phyloP scores from a whole-genome alignment of 2,797 vertebrate genomes.

The Chaetophractus vellerosus region DNA sequence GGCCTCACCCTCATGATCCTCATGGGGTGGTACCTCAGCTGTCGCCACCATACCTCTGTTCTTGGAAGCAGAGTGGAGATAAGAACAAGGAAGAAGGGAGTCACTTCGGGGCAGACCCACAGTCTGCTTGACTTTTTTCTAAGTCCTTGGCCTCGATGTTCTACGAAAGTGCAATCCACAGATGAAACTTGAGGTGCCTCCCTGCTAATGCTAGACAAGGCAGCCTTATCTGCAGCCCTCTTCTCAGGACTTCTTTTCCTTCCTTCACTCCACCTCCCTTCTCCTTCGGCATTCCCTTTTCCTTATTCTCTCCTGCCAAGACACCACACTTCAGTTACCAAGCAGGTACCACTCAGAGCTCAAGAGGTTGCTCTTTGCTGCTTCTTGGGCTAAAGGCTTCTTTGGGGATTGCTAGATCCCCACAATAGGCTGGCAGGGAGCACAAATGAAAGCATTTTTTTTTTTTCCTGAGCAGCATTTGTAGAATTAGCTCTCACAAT shows the following conservation, averaged over 20 bases:
- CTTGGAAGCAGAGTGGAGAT: background rate
- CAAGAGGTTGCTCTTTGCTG: background rate
- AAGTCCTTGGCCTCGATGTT: background rate
- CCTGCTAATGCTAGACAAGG: background rate
- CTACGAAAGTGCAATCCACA: rapidly evolving
- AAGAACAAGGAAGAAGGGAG: background rate
- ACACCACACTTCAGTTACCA: background rate
- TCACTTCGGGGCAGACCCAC: background rate
- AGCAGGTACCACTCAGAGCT: background rate
- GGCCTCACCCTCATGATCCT: background rate
- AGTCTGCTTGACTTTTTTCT: background rate
- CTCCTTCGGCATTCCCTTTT: background rate
- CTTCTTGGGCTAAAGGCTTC: background rate
- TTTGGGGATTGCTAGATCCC: background rate
- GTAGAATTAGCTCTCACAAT: background rate
- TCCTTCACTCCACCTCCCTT: background rate
- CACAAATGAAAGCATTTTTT: background rate
- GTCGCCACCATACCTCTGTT: background rate
- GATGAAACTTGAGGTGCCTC: background rate
- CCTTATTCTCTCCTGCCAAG: rapidly evolving
- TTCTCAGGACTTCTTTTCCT: background rate
- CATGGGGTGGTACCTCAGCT: background rate
- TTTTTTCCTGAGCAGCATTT: background rate
- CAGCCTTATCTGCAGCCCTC: background rate
- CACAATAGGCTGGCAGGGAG: background rate